phyloP scores from a whole-genome alignment of 2,113 vertebrate species.

The Rhipidura dahli region DNA sequence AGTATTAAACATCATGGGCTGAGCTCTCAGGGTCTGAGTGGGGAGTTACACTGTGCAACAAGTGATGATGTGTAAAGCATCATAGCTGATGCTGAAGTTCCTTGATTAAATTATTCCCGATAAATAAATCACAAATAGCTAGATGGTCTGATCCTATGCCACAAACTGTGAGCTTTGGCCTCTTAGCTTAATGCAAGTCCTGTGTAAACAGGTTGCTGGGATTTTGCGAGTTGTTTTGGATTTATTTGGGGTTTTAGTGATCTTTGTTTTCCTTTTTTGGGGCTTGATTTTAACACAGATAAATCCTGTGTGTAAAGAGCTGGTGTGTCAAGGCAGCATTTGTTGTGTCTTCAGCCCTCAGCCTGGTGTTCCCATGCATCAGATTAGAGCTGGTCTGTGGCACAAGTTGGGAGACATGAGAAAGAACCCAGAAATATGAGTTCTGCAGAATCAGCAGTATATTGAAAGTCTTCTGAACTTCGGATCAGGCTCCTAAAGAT shows the following conservation, averaged over 20 bases:
- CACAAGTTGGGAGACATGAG: neutral
- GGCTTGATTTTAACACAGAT: neutral
- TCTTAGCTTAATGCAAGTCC: neutral
- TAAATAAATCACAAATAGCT: neutral
- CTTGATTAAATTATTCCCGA: neutral
- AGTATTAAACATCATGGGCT: neutral
- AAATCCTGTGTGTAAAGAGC: neutral
- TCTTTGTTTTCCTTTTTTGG: rapidly evolving
- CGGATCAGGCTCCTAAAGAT: neutral
- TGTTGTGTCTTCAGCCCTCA: rapidly evolving
- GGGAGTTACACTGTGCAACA: neutral
- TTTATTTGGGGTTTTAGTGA: neutral
- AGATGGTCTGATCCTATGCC: neutral
- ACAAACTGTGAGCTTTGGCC: neutral
- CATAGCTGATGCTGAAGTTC: neutral
- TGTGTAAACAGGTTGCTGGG: neutral
- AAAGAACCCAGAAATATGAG: neutral
- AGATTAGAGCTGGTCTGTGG: neutral
- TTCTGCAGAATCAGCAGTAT: neutral
- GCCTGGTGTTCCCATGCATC: neutral
- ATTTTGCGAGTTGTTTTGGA: neutral
- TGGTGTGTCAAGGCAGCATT: neutral
- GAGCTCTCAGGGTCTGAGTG: neutral
- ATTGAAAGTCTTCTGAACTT: neutral
- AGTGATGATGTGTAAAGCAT: neutral